phyloP scores from a whole-genome alignment of 1,140 invertebrate genomes.

The Drosophila micromelanica region DNA sequence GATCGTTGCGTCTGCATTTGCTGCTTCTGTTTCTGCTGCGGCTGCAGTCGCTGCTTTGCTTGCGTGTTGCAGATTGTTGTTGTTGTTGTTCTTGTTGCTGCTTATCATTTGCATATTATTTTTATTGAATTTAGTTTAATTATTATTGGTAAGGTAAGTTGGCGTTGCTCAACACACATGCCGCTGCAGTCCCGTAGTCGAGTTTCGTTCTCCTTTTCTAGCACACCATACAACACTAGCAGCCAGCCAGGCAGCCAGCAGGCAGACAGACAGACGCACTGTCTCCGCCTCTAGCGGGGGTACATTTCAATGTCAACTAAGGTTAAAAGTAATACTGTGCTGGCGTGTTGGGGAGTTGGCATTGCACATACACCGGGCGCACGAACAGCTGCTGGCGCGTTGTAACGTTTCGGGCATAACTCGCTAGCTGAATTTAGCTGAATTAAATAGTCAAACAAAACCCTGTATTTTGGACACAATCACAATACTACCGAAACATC shows the following conservation, averaged over 20 bases:
- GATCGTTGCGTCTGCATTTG: slow-evolving; percentile 1
- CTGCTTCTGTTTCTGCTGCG: slow-evolving; percentile 1
- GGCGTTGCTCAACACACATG: background rate
- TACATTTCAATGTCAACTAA: slow-evolving; percentile 83
- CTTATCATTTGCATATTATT: slow-evolving; percentile 26
- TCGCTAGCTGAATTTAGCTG: slow-evolving; percentile 33
- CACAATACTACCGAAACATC: slow-evolving; percentile 63
- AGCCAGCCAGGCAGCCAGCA: slow-evolving; percentile 25
- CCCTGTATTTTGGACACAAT: slow-evolving; percentile 77
- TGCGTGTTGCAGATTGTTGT: slow-evolving; percentile 43
- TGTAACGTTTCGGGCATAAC: slow-evolving; percentile 57
- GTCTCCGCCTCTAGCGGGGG: slow-evolving; percentile 73
- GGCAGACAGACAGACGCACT: slow-evolving; percentile 38
- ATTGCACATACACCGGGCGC: slow-evolving; percentile 60
- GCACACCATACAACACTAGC: slow-evolving; percentile 35
- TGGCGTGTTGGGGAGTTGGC: slow-evolving; percentile 53
- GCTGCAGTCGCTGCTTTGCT: slow-evolving; percentile 41
- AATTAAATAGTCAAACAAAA: slow-evolving; percentile 59
- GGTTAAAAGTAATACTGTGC: slow-evolving; percentile 75
- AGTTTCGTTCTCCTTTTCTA: slow-evolving; percentile 48
- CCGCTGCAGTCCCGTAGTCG: slow-evolving; percentile 9
- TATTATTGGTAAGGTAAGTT: slow-evolving; percentile 13
- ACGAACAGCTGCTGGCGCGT: slow-evolving; percentile 48
- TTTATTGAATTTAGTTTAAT: slow-evolving; percentile 16
- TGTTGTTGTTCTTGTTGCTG: slow-evolving; percentile 10